Conservation (phyloP, 2,888 invertebrate species). For the Harpalus rubripes region DNA sequence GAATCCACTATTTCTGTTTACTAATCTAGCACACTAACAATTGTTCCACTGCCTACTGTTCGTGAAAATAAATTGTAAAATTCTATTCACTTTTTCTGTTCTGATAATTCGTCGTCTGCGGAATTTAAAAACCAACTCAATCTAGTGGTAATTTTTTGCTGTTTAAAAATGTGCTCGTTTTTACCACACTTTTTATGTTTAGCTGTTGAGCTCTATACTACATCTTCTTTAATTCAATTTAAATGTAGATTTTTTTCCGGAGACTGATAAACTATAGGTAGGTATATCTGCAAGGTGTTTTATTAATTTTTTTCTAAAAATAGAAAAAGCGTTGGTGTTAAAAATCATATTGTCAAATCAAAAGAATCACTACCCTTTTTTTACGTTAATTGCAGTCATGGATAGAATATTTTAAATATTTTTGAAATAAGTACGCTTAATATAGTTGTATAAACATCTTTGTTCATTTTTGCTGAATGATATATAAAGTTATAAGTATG, state of each 20-base stretch:
- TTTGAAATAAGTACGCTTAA: no score
- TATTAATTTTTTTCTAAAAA: neutral
- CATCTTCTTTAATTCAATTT: conserved; percentile 41
- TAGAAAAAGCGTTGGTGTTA: neutral
- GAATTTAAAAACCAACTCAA: neutral
- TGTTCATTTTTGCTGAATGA: no score
- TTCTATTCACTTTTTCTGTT: neutral
- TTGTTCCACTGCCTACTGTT: neutral
- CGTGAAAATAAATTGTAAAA: neutral
- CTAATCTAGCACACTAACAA: no score
- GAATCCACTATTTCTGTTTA: no score
- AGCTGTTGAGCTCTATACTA: conserved; percentile 1
- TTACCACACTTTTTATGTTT: neutral
- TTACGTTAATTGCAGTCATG: neutral
- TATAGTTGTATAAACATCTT: no score
- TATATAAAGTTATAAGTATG: no score
- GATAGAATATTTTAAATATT: neutral
- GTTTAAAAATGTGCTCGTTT: neutral
- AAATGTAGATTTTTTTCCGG: conserved; percentile 36
- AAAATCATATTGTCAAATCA: neutral
- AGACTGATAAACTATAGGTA: conserved; percentile 27
- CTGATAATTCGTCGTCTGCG: conserved; percentile 2
- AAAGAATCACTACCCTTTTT: neutral
- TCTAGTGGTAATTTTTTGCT: neutral
- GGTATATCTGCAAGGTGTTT: neutral